These are phyloP conservation scores for Tetragnatha versicolor DNA, from an alignment of 1,140 invertebrate genomes.

Conservation along the genomic window DNA sequence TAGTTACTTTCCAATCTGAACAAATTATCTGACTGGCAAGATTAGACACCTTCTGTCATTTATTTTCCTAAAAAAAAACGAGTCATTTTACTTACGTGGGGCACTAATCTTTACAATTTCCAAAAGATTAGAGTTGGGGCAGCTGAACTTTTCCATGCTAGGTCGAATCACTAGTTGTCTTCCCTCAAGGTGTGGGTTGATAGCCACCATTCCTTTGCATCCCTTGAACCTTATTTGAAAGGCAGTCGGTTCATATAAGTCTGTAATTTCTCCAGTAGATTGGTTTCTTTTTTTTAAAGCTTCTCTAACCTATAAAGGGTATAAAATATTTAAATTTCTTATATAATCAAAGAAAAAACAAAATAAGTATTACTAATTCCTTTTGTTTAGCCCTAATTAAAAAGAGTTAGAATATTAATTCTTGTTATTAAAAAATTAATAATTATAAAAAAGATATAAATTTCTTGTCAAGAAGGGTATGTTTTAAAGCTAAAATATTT, in stretches of 20 bases:
- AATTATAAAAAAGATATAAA: too few relatives aligned
- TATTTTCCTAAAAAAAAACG: neutral
- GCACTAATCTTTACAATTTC: constrained; percentile 64
- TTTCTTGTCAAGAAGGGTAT: too few relatives aligned
- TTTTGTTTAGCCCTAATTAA: neutral
- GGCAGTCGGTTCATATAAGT: constrained; percentile 52
- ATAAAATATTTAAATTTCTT: neutral
- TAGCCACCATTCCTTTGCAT: constrained; percentile 61
- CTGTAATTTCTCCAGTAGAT: neutral
- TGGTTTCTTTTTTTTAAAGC: neutral
- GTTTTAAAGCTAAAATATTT: too few relatives aligned
- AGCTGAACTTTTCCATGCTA: constrained; percentile 61
- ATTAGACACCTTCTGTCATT: too few relatives aligned
- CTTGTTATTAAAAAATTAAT: neutral
- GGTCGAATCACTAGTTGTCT: constrained; percentile 55
- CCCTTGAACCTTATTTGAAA: constrained; percentile 61
- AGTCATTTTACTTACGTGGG: constrained; percentile 54
- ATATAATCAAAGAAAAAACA: neutral
- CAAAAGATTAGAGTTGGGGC: constrained; percentile 52
- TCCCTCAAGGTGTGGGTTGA: constrained; percentile 57
- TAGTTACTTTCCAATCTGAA: too few relatives aligned
- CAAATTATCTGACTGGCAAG: too few relatives aligned
- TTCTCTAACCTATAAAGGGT: neutral
- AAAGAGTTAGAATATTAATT: neutral
- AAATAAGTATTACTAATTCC: neutral